phyloP scores from a whole-genome alignment of 2,113 vertebrate species.

The Platysternon megacephalum region DNA sequence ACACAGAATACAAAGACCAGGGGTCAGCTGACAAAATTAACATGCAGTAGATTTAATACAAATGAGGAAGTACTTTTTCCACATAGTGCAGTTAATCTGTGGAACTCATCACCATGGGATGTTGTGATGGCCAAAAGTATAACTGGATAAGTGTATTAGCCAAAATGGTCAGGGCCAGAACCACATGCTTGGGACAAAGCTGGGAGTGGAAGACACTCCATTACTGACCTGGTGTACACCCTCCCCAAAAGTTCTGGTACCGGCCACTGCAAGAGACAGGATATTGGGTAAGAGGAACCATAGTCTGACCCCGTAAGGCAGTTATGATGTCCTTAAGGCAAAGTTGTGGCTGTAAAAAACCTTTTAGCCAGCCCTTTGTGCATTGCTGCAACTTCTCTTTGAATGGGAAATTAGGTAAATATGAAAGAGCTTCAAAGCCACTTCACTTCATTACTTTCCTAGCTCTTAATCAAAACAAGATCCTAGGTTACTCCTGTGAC shows the following conservation, averaged over 20 bases:
- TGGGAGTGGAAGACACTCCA: not conserved
- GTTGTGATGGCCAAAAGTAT: not conserved
- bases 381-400: not conserved
- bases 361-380: not conserved
- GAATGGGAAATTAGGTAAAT: not conserved
- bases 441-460: not conserved
- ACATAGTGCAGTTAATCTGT: not conserved
- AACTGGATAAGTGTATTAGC: not conserved
- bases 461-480: not conserved
- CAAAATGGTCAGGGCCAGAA: not conserved
- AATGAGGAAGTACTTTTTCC: not conserved
- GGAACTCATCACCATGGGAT: not conserved
- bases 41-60: not conserved
- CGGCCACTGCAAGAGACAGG: not conserved
- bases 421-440: not conserved
- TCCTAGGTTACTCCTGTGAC: not conserved
- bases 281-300: not conserved
- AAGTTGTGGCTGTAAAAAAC: not conserved
- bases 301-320: not conserved
- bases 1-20: not conserved
- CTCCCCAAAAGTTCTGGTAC: not conserved
- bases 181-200: not conserved
- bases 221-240: no score
- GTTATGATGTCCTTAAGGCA: not conserved
- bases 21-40: not conserved